Conservation (phyloP, 2,797 vertebrate species). For the Pseudochaenichthys georgianus region DNA sequence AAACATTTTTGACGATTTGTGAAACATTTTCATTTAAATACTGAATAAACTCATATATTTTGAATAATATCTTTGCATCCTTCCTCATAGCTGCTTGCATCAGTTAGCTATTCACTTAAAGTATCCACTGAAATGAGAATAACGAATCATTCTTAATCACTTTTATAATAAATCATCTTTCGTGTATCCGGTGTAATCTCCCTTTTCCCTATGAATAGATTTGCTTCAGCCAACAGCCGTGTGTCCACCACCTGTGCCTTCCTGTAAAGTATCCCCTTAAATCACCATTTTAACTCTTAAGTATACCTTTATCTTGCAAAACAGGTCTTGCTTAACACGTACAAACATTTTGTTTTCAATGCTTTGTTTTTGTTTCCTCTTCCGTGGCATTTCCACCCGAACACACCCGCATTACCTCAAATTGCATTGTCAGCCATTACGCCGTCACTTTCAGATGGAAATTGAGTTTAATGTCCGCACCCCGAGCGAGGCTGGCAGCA, state of each 20-base stretch:
- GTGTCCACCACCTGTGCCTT: background rate
- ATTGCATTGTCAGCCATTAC: constrained; percentile 52
- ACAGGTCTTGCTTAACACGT: background rate
- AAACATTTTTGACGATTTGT: background rate
- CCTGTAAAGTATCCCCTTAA: background rate
- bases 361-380: constrained; percentile 10
- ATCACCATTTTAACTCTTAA: background rate
- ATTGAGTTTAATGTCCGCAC: constrained; percentile 65
- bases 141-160: background rate
- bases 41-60: background rate
- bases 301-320: background rate
- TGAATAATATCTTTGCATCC: background rate
- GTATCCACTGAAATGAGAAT: background rate
- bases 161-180: background rate
- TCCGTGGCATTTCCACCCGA: constrained; percentile 16
- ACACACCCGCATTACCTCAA: constrained; percentile 31
- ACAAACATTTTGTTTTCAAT: background rate
- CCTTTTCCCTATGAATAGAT: no score
- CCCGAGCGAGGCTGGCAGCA: constrained; percentile 49
- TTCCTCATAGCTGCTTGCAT: background rate
- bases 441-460: constrained; percentile 61
- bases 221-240: background rate
- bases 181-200: background rate
- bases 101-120: background rate
- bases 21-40: background rate